Evolutionary conservation across 2,888 invertebrate species (phyloP).

Genomic region (Acleris literana): DNA sequence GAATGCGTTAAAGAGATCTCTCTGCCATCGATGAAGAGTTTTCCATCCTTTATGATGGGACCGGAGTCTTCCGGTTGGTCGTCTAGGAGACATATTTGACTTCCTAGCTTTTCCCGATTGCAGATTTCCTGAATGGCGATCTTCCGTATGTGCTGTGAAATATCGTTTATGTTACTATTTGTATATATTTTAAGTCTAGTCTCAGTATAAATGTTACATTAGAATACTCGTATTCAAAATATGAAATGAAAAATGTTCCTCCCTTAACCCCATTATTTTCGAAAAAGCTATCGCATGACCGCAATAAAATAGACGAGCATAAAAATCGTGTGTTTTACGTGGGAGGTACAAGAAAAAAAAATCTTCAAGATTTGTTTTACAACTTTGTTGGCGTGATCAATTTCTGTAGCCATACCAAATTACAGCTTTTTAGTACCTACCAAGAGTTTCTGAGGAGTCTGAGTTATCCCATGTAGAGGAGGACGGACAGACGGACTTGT

Average conservation of each 20-base stretch:
- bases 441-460: no score
- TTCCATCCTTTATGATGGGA: conserved; percentile 28
- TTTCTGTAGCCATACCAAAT: no score
- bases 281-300: no score
- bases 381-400: no score
- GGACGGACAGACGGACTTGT: no score
- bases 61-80: conserved; percentile 9
- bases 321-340: no score
- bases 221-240: not conserved
- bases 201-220: not conserved
- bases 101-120: conserved; percentile 2
- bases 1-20: conserved; percentile 37
- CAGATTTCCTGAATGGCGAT: conserved; percentile 25
- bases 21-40: conserved; percentile 37
- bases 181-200: not conserved
- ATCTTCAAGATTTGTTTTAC: no score
- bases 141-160: conserved; percentile 30
- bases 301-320: no score
- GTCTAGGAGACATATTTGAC: conserved; percentile 11
- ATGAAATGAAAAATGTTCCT: not conserved
- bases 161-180: not conserved
- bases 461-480: no score
- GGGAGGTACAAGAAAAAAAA: no score
- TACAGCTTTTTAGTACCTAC: no score
- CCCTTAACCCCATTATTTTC: no score